Evolutionary conservation across 2,888 invertebrate species (phyloP).

Genomic region (Polymixis flavicincta): DNA sequence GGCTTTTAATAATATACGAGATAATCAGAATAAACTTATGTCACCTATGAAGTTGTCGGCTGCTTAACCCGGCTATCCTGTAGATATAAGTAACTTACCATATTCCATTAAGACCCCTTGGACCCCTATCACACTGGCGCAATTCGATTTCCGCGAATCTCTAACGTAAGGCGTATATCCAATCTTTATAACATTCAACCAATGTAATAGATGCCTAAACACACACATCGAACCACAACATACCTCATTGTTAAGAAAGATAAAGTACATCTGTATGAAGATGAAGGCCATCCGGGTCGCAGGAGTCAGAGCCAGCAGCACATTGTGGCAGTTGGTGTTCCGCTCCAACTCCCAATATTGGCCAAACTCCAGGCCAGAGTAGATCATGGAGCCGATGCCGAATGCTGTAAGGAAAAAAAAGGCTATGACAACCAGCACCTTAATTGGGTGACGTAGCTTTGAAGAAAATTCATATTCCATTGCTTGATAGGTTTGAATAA

Average conservation of each 20-base stretch:
- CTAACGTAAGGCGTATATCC: background rate
- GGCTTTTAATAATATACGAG: no score
- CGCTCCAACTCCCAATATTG: constrained; percentile 98
- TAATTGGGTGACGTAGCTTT: no score
- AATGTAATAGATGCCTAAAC: background rate
- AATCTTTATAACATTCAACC: background rate
- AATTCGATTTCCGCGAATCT: background rate
- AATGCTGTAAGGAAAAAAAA: constrained; percentile 92
- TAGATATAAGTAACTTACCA: background rate
- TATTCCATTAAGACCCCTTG: background rate
- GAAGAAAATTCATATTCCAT: background rate
- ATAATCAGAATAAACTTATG: no score
- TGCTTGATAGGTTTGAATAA: background rate
- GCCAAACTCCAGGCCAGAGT: constrained; percentile 98
- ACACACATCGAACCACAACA: constrained; percentile 16
- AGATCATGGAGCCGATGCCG: constrained; percentile 99
- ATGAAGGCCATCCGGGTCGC: constrained; percentile 98
- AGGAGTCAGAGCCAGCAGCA: constrained; percentile 96
- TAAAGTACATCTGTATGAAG: constrained; percentile 99
- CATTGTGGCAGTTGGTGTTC: constrained; percentile 97
- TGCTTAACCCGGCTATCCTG: no score
- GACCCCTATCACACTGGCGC: background rate
- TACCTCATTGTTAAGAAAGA: constrained; percentile 99
- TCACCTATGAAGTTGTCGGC: no score
- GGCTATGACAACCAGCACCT: background rate